These are phyloP conservation scores for Lasioglossum leucozonium DNA, from an alignment of 2,888 invertebrate species.

Conservation along the genomic window DNA sequence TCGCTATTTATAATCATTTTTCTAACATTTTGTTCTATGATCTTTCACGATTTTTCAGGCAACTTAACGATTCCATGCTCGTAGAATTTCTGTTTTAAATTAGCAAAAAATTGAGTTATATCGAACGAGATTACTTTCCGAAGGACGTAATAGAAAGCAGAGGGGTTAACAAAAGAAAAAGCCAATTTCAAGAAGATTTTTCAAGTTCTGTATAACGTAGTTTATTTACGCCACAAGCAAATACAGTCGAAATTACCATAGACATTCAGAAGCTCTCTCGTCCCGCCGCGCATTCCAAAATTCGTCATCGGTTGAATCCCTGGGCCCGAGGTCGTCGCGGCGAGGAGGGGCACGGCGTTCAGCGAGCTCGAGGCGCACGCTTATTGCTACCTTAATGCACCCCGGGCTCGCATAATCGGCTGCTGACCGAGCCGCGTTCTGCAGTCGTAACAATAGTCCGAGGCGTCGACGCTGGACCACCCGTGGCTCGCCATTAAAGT, in stretches of 20 bases:
- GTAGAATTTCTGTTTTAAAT: too few relatives aligned
- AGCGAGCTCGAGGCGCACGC: constrained; percentile 46
- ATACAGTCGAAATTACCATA: not conserved
- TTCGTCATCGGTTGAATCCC: not conserved
- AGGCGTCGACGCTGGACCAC: constrained; percentile 79
- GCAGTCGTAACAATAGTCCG: constrained; percentile 79
- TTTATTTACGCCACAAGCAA: not conserved
- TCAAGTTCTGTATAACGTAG: too few relatives aligned
- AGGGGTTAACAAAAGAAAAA: not conserved
- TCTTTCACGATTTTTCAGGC: too few relatives aligned
- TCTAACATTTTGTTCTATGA: too few relatives aligned
- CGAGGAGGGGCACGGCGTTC: not conserved
- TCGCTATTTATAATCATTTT: too few relatives aligned
- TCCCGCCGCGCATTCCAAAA: not conserved
- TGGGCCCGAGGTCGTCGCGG: not conserved
- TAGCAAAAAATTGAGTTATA: too few relatives aligned
- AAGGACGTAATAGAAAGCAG: too few relatives aligned
- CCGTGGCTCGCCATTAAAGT: constrained; percentile 79
- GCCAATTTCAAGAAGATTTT: too few relatives aligned
- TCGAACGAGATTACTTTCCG: too few relatives aligned
- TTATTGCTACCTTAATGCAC: constrained; percentile 75
- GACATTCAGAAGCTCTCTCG: not conserved
- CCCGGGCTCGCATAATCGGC: constrained; percentile 72
- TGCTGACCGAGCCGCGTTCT: constrained; percentile 68
- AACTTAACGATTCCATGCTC: too few relatives aligned